Evolutionary conservation across 1,140 invertebrate species (phyloP), one percentile per base, ranked within the genome.

Genomic region (Drosophila subobscura): DNA sequence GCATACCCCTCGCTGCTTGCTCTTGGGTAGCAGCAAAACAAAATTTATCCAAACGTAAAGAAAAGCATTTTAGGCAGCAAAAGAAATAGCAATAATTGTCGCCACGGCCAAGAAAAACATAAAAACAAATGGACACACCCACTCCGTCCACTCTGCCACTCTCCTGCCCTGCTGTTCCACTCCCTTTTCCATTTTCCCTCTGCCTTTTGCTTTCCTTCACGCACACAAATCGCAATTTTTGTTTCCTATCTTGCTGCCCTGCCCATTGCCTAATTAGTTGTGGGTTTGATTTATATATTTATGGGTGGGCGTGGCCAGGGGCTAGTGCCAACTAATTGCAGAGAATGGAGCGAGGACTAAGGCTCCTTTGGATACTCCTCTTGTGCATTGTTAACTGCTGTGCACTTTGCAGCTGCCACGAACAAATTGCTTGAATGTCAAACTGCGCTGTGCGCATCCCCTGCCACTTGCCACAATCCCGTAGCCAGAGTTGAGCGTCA

Each of bases 221-320:
- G 59, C 59, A 23, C 53, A 70, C 63, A 74, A 79, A 79, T 79
- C 76, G 76, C 52, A 73, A 59, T 47, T 54, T 72, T 50, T 51
- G 45, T 71, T 71, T 50, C 41, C 50, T 52, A 7, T 63, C 44
- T 53, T 37, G 29, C 47, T 49, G n/a, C 33, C 68, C 44, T 23
- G 54, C 29, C 47, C 56, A 53, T 61, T 33, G 42, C 37, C 58
- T 73, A 73, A 73, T 73, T 57, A 73, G 59, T 72, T 73, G 70
- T 65, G 59, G 71, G 70, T 70, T 64, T 73, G 71, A 73, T 73
- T 73, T 73, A 73, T 73, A 64, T 74, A 60, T 64, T 63, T 78
- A 54, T 61, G 57, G 33, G 40, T 59, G 65, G 77, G 77, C 57
- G 77, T 79, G 77, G 65, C 77, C 55, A 52, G 27, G 44, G 53